These are phyloP conservation scores for Physella acuta DNA, from an alignment of 1,140 invertebrate species.

Conservation along the genomic window DNA sequence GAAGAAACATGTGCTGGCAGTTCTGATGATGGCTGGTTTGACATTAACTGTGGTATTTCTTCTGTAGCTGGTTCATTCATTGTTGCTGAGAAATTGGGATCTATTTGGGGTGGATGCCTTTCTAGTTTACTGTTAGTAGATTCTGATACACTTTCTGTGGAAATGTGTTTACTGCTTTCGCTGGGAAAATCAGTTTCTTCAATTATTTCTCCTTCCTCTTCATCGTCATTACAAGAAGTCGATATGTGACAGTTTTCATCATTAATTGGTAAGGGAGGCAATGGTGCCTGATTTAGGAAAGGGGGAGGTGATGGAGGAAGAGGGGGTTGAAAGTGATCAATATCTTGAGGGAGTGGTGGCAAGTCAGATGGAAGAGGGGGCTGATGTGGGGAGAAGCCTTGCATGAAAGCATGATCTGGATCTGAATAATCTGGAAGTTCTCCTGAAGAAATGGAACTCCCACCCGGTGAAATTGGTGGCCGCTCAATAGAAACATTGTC, in stretches of 20 bases:
- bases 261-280: no score
- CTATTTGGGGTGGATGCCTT: no score
- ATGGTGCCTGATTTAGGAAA: not conserved
- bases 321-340: conserved; percentile 25
- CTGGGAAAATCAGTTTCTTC: not conserved
- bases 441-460: conserved; percentile 22
- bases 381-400: conserved; percentile 20
- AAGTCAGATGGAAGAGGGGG: conserved; percentile 13
- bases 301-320: conserved; percentile 22
- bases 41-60: no score
- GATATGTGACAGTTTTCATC: no score
- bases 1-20: no score
- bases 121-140: no score
- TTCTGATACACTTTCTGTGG: no score
- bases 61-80: no score
- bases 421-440: conserved; percentile 15
- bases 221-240: no score
- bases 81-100: no score
- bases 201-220: not conserved
- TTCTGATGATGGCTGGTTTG: no score
- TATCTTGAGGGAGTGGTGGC: conserved; percentile 12
- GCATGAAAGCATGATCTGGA: not conserved
- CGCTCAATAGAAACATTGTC: conserved; percentile 6
- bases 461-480: conserved; percentile 17
- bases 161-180: no score